Evolutionary conservation across 2,888 invertebrate genomes (phyloP), one percentile per base, ranked within the genome.

Genomic region (Ophion ventricosus): DNA sequence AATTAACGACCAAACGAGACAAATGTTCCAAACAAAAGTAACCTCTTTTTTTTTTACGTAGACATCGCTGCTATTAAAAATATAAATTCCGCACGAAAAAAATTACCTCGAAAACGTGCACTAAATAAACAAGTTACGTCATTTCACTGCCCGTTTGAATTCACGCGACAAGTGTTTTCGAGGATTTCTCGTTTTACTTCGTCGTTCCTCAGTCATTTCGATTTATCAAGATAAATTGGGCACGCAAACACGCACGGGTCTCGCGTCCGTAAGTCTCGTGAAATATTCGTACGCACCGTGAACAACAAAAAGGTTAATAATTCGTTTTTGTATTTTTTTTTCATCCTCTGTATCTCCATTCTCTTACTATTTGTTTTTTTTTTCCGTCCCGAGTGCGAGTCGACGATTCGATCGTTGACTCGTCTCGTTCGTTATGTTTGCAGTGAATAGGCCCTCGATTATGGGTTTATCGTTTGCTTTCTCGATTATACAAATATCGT

Each of bases 271-370:
- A n/a, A n/a, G n/a, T n/a, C n/a, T n/a, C n/a, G n/a, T n/a, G n/a
- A n/a, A 89, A 89, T 35, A 82, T 83, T 73, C 84, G 76, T 79
- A 85, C 81, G 80, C 83, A 82, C 82, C 84, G 29, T 59, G 70
- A 63, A 78, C 76, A 70, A 78, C 82, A 74, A 75, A 49, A 83
- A 59, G 69, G 54, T 73, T 74, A 74, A 54, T 81, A 49, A 49
- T 49, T 49, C 35, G 35, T 3, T 49, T 40, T 40, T 64, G 43
- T n/a, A n/a, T n/a, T 64, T 72, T 29, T 67, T 64, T 26, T 43
- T 64, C 43, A n/a, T 40, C n/a, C 8, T 23, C 2, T 35, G 20
- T 14, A 49, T 75, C 11, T 54, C 5, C 7, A 8, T 35, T 35
- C 8, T 35, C 35, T 35, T 35, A 5, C n/a, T n/a, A n/a, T n/a